phyloP scores from a whole-genome alignment of 2,888 invertebrate species.

The Microctonus hyperodae region DNA sequence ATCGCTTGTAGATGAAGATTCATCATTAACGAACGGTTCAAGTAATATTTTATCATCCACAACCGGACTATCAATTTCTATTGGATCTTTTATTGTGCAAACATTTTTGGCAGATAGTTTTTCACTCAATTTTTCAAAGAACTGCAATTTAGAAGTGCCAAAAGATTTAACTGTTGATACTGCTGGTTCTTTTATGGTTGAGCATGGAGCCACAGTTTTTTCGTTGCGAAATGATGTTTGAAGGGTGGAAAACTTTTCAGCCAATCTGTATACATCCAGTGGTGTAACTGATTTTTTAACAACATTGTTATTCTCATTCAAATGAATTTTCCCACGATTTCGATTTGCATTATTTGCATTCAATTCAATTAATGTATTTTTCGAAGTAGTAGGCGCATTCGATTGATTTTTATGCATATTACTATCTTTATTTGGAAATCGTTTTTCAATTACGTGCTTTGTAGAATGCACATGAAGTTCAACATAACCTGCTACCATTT shows the following conservation, averaged over 20 bases:
- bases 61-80: not conserved
- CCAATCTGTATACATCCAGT: no score
- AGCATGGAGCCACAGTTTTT: not conserved
- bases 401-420: not conserved
- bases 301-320: no score
- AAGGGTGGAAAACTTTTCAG: no score
- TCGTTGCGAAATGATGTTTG: no score
- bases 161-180: not conserved
- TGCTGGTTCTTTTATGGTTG: not conserved
- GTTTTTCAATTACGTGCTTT: no score
- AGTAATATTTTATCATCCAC: not conserved
- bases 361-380: not conserved
- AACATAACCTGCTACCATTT: not conserved
- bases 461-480: conserved; percentile 30
- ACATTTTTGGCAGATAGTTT: not conserved
- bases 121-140: not conserved
- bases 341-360: not conserved
- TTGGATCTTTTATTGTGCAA: not conserved
- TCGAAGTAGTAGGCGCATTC: not conserved
- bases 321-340: no score
- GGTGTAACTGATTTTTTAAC: no score
- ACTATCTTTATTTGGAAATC: not conserved
- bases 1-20: not conserved
- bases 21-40: not conserved
- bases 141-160: not conserved